These are phyloP conservation scores for Strix uralensis DNA, from an alignment of 2,113 vertebrate genomes.

Conservation along the genomic window DNA sequence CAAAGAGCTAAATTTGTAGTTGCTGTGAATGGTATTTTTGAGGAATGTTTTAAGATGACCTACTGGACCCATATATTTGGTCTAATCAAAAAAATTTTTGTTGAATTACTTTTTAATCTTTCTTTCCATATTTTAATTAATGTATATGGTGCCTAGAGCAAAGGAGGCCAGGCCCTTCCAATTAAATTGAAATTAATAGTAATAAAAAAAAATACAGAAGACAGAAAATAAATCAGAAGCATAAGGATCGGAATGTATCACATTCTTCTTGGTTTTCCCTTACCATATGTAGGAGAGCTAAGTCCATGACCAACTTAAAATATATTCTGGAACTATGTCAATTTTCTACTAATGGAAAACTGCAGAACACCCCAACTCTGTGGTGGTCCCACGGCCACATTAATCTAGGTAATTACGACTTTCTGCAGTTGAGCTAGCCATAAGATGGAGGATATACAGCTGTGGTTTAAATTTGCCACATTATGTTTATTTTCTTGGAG, in stretches of 20 bases:
- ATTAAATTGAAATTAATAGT: constrained; percentile 49
- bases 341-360: background rate
- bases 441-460: background rate
- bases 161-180: constrained; percentile 19
- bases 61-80: background rate
- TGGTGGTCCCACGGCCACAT: background rate
- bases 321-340: background rate
- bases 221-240: background rate
- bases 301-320: background rate
- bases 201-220: constrained; percentile 25
- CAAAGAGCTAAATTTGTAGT: background rate
- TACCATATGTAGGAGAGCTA: background rate
- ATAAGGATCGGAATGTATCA: background rate
- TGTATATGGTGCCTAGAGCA: constrained; percentile 36
- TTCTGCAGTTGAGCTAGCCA: background rate
- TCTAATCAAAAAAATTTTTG: background rate
- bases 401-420: background rate
- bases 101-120: constrained; percentile 31
- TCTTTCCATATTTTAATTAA: constrained; percentile 50
- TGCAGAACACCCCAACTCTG: background rate
- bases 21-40: background rate
- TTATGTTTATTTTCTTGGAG: background rate
- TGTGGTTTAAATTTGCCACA: background rate
- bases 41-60: constrained; percentile 1
- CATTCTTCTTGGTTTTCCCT: background rate